Evolutionary conservation across 2,888 invertebrate species (phyloP).

Genomic region (Drosophila pseudotakahashii): DNA sequence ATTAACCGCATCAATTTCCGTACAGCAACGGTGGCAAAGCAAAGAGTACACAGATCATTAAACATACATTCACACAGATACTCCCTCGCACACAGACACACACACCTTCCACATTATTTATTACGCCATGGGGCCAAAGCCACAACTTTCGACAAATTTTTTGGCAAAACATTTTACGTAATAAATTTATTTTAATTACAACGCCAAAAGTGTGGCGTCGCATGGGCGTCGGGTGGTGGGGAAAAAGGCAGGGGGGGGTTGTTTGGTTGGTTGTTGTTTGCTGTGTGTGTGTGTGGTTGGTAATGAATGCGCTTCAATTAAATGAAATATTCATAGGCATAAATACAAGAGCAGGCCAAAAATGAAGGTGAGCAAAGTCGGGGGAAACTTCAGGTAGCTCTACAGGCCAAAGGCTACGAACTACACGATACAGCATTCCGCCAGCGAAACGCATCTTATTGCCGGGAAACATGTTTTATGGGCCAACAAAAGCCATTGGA

Average conservation of each 20-base stretch:
- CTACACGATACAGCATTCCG: conserved; percentile 7
- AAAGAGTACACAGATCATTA: conserved; percentile 61
- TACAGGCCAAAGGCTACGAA: background rate
- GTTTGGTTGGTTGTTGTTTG: conserved; percentile 21
- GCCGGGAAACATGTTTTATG: conserved; percentile 71
- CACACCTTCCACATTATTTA: conserved; percentile 62
- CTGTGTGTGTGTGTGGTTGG: conserved; percentile 34
- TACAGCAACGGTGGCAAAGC: conserved; percentile 15
- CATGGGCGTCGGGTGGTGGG: background rate
- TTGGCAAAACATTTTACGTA: conserved; percentile 77
- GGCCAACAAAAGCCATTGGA: conserved; percentile 48
- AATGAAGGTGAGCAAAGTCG: background rate
- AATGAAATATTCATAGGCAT: conserved; percentile 77
- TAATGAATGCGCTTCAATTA: conserved; percentile 79
- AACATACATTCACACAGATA: conserved; percentile 52
- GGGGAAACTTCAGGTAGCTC: conserved; percentile 12
- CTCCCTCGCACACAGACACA: conserved; percentile 15
- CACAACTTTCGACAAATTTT: conserved; percentile 77
- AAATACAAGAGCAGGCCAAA: conserved; percentile 59
- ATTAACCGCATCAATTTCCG: conserved; percentile 64
- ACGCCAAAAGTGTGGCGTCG: conserved; percentile 60
- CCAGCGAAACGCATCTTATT: conserved; percentile 46
- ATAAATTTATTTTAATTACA: conserved; percentile 78
- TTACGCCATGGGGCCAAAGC: conserved; percentile 50
- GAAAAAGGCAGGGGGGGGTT: background rate